Evolutionary conservation across 2,797 vertebrate species (phyloP).

Genomic region (Micrastur ruficollis): DNA sequence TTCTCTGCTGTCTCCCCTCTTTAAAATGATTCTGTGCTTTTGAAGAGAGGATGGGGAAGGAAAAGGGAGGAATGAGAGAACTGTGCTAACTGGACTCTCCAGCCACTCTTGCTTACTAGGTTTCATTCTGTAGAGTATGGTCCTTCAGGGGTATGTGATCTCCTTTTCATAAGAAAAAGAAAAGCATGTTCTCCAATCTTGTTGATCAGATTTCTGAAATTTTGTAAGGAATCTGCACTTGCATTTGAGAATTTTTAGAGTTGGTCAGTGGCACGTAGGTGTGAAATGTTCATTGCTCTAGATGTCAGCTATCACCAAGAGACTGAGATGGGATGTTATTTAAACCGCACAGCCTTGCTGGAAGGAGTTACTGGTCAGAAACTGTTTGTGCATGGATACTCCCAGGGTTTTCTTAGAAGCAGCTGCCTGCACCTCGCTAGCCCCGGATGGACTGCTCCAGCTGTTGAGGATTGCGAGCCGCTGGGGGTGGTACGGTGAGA

Average conservation of each 20-base stretch:
- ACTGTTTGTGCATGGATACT: rapidly evolving
- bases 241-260: background rate
- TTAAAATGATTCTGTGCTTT: background rate
- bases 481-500: background rate
- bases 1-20: background rate
- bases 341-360: background rate
- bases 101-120: background rate
- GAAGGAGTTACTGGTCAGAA: background rate
- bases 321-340: background rate
- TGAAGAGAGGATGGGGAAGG: background rate
- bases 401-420: background rate
- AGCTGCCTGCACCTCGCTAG: background rate
- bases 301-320: background rate
- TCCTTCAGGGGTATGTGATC: rapidly evolving
- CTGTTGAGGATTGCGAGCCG: background rate
- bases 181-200: background rate
- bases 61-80: background rate
- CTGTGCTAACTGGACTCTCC: background rate
- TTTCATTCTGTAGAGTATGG: background rate
- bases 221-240: background rate
- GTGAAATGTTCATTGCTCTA: background rate
- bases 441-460: background rate
- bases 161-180: background rate
- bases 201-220: background rate
- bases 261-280: rapidly evolving